Percentiles rank a stretch among this genome's conserved stretches.
These are phyloP conservation scores for Latrodectus elegans DNA, from an alignment of 2,888 invertebrate genomes.

Conservation along the genomic window DNA sequence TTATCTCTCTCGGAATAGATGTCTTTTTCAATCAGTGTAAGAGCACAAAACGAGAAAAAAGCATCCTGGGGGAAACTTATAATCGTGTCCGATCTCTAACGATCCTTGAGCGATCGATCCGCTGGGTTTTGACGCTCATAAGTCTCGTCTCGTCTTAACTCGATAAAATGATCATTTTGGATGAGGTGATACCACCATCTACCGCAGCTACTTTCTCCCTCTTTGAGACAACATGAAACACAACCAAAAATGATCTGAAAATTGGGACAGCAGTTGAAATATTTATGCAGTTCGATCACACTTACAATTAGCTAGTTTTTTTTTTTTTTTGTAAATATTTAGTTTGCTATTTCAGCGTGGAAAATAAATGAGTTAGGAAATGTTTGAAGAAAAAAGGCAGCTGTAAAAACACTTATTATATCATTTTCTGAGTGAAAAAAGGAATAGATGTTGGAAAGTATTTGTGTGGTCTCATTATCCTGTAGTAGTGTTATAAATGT, in stretches of 20 bases:
- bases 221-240: not conserved
- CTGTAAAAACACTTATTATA: no score
- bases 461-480: no score
- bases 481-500: no score
- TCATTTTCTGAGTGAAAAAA: no score
- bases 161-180: constrained; percentile 41
- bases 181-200: not conserved
- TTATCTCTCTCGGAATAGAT: constrained; percentile 46
- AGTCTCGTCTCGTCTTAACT: constrained; percentile 40
- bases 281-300: not conserved
- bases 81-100: constrained; percentile 40
- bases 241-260: not conserved
- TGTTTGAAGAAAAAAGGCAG: no score
- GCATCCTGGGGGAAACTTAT: constrained; percentile 23
- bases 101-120: constrained; percentile 34
- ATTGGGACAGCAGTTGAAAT: not conserved
- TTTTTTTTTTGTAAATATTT: no score
- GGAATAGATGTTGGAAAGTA: no score
- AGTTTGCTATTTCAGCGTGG: no score
- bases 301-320: not conserved
- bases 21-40: constrained; percentile 46
- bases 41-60: constrained; percentile 23
- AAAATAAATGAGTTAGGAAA: no score
- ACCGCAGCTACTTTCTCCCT: not conserved
- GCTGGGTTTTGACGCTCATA: not conserved